These are phyloP conservation scores for Cistogaster globosa DNA, from an alignment of 2,888 invertebrate species.

Conservation along the genomic window DNA sequence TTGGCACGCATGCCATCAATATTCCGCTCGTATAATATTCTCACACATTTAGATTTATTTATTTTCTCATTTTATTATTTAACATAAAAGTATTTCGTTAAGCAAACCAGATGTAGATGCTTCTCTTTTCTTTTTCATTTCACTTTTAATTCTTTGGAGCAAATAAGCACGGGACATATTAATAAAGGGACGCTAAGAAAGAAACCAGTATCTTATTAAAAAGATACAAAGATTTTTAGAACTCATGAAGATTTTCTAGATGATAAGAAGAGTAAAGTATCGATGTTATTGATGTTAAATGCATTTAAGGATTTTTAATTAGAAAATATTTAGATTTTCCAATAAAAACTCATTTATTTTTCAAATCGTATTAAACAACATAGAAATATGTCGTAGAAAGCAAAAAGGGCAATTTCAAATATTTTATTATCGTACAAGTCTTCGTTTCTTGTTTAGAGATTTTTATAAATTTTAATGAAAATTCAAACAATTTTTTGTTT, in stretches of 20 bases:
- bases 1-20: slow-evolving; percentile 82
- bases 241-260: slow-evolving; percentile 13
- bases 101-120: slow-evolving; percentile 17
- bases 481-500: slow-evolving; percentile 41
- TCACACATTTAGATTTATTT: slow-evolving; percentile 60
- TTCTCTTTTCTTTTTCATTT: neutral
- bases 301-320: slow-evolving; percentile 66
- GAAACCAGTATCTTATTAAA: slow-evolving; percentile 49
- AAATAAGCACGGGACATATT: slow-evolving; percentile 47
- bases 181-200: neutral
- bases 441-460: slow-evolving; percentile 49
- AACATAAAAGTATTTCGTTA: slow-evolving; percentile 15
- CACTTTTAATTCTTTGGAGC: slow-evolving; percentile 27
- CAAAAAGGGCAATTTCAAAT: slow-evolving; percentile 43
- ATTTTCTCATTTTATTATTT: slow-evolving; percentile 31
- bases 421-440: slow-evolving; percentile 35
- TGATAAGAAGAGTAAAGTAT: neutral
- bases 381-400: slow-evolving; percentile 14
- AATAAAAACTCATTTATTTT: slow-evolving; percentile 61
- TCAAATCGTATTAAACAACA: slow-evolving; percentile 29
- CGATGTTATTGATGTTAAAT: neutral
- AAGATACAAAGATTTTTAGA: slow-evolving; percentile 6
- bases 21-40: slow-evolving; percentile 60
- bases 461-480: slow-evolving; percentile 59
- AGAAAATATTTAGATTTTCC: slow-evolving; percentile 64